phyloP scores from a whole-genome alignment of 2,113 vertebrate genomes.

The Struthidea cinerea region DNA sequence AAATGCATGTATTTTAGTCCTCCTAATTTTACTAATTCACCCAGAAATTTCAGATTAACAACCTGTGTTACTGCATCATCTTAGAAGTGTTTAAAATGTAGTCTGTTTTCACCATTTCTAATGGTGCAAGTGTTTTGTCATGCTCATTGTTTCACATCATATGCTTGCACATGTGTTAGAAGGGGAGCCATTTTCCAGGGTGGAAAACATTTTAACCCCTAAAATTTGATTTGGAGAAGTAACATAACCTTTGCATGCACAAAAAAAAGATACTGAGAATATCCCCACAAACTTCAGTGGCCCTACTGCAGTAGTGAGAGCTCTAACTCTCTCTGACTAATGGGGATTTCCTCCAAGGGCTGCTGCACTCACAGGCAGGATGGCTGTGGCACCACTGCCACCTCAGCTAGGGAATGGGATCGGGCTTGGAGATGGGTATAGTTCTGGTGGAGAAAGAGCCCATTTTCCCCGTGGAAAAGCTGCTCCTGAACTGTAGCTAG shows the following conservation, averaged over 20 bases:
- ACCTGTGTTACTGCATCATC: background rate
- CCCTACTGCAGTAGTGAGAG: background rate
- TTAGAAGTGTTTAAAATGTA: background rate
- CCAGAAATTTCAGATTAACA: background rate
- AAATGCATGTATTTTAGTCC: background rate
- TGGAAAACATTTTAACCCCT: background rate
- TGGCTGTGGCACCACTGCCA: background rate
- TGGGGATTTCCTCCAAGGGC: no score
- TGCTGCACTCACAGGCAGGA: background rate
- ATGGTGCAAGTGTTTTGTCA: background rate
- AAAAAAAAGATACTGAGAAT: background rate
- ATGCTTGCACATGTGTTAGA: background rate
- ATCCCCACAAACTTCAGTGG: background rate
- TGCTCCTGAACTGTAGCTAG: background rate
- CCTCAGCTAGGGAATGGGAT: background rate
- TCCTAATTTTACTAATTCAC: background rate
- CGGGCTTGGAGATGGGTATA: background rate
- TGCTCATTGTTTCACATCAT: background rate
- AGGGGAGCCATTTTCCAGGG: background rate
- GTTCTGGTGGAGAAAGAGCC: background rate
- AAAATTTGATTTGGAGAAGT: background rate
- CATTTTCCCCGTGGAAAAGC: background rate
- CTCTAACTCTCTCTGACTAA: background rate
- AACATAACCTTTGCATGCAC: fast-evolving
- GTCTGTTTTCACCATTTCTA: background rate